Percentiles rank a stretch among this genome's conserved stretches.
Evolutionary conservation across 2,888 invertebrate genomes (phyloP).

Genomic region (Andrena camellia): DNA sequence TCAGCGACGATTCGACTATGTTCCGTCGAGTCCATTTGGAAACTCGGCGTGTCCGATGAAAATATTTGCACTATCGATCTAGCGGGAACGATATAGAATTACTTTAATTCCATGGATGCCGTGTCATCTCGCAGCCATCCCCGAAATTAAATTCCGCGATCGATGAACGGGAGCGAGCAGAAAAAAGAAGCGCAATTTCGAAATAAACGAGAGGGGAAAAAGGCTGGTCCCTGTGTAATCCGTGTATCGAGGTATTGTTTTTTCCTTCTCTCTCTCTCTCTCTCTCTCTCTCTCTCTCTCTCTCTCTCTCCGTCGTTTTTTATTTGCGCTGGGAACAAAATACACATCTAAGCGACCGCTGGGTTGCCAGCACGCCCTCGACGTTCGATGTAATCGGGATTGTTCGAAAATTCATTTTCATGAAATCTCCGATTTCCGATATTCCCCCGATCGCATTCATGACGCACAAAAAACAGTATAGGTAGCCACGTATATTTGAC

Average conservation of each 20-base stretch:
- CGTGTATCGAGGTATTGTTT: conserved; percentile 33
- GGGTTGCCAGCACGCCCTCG: conserved; percentile 12
- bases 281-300: background rate
- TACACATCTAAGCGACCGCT: conserved; percentile 50
- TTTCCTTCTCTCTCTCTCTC: background rate
- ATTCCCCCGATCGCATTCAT: conserved; percentile 23
- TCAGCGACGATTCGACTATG: background rate
- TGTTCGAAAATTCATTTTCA: conserved; percentile 64
- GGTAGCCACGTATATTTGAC: conserved; percentile 15
- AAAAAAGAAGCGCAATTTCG: conserved; percentile 37
- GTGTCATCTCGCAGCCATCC: conserved; percentile 15
- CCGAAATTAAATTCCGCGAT: conserved; percentile 52
- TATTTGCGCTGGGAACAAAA: conserved; percentile 53
- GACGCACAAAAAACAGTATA: conserved; percentile 12
- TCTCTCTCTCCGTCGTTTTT: background rate
- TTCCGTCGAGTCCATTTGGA: conserved; percentile 9
- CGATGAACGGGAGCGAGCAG: conserved; percentile 5
- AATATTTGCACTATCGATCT: conserved; percentile 19
- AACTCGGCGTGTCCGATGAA: background rate
- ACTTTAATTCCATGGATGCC: conserved; percentile 41
- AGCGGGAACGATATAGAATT: conserved; percentile 16
- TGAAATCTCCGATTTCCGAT: conserved; percentile 54
- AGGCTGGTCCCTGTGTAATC: conserved; percentile 31
- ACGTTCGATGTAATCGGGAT: conserved; percentile 52
- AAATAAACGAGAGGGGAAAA: conserved; percentile 20